Conservation (phyloP, 2,888 invertebrate species). For the Rhagonycha lutea region DNA sequence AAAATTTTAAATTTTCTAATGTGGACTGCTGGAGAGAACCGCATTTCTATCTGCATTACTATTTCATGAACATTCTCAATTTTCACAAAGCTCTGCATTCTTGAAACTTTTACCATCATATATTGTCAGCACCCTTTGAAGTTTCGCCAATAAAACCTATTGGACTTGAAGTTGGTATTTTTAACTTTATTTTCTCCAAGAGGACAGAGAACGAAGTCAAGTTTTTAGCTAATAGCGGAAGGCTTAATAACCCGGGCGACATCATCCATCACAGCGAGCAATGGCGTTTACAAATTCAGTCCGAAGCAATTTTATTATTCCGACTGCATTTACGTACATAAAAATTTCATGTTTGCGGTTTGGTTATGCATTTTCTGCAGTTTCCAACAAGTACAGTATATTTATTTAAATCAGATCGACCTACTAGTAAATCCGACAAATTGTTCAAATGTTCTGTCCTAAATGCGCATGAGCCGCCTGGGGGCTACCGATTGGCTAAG, state of each 20-base stretch:
- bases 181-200: background rate
- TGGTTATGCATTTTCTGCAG: no score
- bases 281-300: background rate
- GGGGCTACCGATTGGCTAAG: no score
- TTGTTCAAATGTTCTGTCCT: no score
- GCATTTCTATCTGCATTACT: background rate
- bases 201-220: background rate
- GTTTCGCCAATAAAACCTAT: background rate
- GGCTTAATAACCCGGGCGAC: background rate
- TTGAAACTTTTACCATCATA: background rate
- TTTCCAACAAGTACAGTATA: background rate
- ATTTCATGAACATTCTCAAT: background rate
- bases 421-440: background rate
- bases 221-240: background rate
- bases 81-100: background rate
- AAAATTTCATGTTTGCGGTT: background rate
- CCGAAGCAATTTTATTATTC: background rate
- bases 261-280: background rate
- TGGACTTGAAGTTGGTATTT: background rate
- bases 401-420: background rate
- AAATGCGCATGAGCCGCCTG: no score
- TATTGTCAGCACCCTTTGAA: background rate
- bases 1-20: no score
- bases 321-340: background rate
- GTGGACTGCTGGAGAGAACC: background rate